Conservation (phyloP, 2,113 vertebrate species). For the Stercorarius parasiticus region DNA sequence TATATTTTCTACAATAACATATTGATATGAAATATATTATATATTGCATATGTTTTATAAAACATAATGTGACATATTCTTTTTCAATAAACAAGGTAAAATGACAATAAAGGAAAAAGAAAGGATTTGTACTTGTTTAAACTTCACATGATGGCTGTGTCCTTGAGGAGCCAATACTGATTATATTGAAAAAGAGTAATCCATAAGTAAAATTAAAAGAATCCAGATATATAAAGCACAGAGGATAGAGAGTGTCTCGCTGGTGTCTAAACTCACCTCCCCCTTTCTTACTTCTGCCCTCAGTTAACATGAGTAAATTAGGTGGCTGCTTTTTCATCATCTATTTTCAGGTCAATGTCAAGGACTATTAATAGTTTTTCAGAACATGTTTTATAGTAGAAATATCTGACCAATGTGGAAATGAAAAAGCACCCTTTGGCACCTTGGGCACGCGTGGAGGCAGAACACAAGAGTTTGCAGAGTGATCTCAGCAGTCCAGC, state of each 20-base stretch:
- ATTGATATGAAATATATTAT: not conserved
- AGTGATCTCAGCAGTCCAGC: not conserved
- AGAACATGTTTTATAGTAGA: not conserved
- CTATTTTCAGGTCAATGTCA: not conserved
- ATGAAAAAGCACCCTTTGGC: not conserved
- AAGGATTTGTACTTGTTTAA: not conserved
- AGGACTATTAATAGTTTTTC: not conserved
- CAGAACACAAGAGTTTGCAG: not conserved
- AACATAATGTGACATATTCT: not conserved
- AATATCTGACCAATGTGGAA: not conserved
- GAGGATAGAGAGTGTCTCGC: not conserved
- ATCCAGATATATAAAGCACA: not conserved
- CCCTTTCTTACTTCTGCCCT: not conserved
- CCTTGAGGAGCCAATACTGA: not conserved
- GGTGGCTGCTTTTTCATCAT: not conserved
- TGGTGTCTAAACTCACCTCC: not conserved
- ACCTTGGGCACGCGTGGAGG: fast-evolving
- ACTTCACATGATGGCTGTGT: not conserved
- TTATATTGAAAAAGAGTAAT: not conserved
- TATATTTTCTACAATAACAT: not conserved
- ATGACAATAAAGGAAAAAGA: not conserved
- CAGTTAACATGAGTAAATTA: not conserved
- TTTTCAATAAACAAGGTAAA: not conserved
- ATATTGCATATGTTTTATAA: not conserved
- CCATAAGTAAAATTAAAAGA: not conserved